These are phyloP conservation scores for Melanotaenia nigrans DNA, from an alignment of 2,797 vertebrate genomes.

Conservation along the genomic window DNA sequence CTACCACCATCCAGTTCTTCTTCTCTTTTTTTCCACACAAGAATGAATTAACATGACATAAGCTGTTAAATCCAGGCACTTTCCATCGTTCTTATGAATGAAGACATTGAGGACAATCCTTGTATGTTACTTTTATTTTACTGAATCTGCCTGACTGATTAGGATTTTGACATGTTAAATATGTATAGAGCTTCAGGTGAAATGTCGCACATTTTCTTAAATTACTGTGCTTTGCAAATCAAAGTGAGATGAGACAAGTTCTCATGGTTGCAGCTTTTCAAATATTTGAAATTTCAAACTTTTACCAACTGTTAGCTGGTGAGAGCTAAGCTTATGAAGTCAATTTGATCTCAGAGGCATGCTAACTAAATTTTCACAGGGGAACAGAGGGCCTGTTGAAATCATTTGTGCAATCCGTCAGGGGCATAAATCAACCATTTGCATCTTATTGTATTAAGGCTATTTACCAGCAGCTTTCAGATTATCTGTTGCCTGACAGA, in stretches of 20 bases:
- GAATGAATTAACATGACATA: too few relatives aligned
- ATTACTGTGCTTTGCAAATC: not conserved
- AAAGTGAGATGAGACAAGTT: not conserved
- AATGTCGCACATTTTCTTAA: not conserved
- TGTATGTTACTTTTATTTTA: not conserved
- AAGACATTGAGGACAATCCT: not conserved
- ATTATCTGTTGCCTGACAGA: constrained; percentile 1
- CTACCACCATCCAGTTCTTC: not conserved
- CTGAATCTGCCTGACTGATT: not conserved
- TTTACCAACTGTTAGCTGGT: not conserved
- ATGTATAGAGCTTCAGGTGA: not conserved
- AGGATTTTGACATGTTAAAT: not conserved
- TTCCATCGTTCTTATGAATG: not conserved
- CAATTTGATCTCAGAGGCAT: not conserved
- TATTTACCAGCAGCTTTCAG: not conserved
- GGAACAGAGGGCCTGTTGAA: not conserved
- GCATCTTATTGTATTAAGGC: not conserved
- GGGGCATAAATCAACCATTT: not conserved
- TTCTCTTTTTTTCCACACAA: not conserved
- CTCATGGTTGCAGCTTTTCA: not conserved
- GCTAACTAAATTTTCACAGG: not conserved
- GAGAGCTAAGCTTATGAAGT: not conserved
- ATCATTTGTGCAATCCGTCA: not conserved
- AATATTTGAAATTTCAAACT: not conserved
- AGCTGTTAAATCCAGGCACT: not conserved